Evolutionary conservation across 2,797 vertebrate genomes (phyloP).

Genomic region (Dryobates pubescens): DNA sequence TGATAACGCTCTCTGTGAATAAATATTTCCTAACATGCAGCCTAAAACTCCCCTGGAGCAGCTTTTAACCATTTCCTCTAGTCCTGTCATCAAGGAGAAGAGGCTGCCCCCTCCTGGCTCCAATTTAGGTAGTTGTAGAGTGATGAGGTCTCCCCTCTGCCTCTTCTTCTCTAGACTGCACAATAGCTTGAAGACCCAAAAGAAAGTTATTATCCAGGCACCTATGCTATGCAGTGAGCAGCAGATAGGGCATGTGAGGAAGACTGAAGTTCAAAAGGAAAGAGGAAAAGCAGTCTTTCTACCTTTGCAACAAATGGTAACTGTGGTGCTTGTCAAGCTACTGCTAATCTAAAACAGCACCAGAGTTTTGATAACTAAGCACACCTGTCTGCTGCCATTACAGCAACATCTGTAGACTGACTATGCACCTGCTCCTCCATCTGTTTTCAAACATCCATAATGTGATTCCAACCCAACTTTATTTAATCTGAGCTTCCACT

Average conservation of each 20-base stretch:
- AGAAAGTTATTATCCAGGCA: background rate
- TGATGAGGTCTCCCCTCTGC: too few species aligned
- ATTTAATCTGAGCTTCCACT: background rate
- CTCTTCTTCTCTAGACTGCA: too few species aligned
- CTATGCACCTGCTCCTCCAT: background rate
- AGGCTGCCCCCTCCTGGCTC: too few species aligned
- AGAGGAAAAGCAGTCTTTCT: background rate
- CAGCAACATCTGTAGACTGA: background rate
- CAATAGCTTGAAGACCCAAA: background rate
- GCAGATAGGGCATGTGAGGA: accelerated
- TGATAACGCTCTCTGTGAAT: too few species aligned
- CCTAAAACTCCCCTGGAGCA: too few species aligned
- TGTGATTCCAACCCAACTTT: background rate
- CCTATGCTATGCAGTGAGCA: background rate
- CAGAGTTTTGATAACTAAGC: background rate
- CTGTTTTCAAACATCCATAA: background rate
- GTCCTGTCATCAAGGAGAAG: too few species aligned
- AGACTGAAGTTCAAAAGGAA: background rate
- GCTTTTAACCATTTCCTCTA: too few species aligned
- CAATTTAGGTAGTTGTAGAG: too few species aligned
- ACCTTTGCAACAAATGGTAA: background rate
- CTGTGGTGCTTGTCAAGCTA: background rate
- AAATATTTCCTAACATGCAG: too few species aligned
- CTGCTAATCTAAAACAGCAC: accelerated
- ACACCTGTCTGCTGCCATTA: background rate